A percentile compares a stretch with the other conserved stretches of the same genome.
These are phyloP conservation scores for Gisinianus flammeolus DNA, from an alignment of 2,888 invertebrate species.

Conservation along the genomic window DNA sequence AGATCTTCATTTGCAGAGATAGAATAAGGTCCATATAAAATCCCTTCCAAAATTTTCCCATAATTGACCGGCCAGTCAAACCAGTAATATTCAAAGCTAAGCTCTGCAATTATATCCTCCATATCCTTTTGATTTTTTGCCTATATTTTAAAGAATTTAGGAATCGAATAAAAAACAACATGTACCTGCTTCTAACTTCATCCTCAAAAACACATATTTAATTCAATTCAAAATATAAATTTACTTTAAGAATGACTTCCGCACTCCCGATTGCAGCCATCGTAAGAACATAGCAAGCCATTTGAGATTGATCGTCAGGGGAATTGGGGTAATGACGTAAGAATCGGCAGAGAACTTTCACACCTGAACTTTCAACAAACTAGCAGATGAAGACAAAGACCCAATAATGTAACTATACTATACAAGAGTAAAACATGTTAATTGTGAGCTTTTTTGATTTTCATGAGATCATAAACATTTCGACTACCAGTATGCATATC, in stretches of 20 bases:
- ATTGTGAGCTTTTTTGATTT: too few relatives aligned
- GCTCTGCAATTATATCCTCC: constrained; percentile 51
- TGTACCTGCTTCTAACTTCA: neutral
- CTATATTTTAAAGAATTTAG: constrained; percentile 21
- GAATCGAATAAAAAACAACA: neutral
- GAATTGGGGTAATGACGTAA: constrained; percentile 24
- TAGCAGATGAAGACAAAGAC: constrained; percentile 21
- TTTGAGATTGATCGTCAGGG: constrained; percentile 29
- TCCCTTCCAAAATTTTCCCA: constrained; percentile 52
- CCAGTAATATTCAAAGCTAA: constrained; percentile 52
- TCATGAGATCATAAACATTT: too few relatives aligned
- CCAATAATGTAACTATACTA: neutral
- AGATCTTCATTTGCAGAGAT: constrained; percentile 45
- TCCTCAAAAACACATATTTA: too few relatives aligned
- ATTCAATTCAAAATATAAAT: too few relatives aligned
- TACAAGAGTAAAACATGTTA: too few relatives aligned
- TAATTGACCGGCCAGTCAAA: constrained; percentile 56
- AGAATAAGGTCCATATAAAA: constrained; percentile 51
- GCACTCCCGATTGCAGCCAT: constrained; percentile 45
- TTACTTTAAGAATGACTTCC: constrained; percentile 45
- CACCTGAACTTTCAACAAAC: constrained; percentile 46
- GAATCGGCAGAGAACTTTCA: constrained; percentile 39
- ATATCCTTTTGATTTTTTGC: constrained; percentile 35
- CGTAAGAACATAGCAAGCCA: constrained; percentile 50
- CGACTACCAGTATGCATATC: too few relatives aligned